A percentile compares a stretch with the other conserved stretches of the same genome.
phyloP scores from a whole-genome alignment of 2,113 vertebrate genomes.

The Tympanuchus pallidicinctus region DNA sequence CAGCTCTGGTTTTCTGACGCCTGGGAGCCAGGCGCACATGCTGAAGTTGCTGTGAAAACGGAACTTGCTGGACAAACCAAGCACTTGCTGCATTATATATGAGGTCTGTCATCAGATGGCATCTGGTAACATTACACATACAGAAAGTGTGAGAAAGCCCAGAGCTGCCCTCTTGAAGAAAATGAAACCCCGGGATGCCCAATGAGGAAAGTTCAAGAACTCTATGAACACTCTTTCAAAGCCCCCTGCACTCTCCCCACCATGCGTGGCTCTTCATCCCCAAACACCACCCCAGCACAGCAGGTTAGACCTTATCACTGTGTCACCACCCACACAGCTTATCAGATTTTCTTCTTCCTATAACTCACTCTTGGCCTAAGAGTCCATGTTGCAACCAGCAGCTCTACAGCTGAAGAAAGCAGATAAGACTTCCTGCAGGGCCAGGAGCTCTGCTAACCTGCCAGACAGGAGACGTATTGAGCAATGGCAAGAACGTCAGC shows the following conservation, averaged over 20 bases:
- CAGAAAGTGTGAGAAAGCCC: not conserved
- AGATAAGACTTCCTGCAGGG: not conserved
- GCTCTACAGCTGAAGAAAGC: not conserved
- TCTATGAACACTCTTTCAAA: accelerated
- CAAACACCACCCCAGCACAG: not conserved
- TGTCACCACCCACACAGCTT: not conserved
- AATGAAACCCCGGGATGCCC: not conserved
- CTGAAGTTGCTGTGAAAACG: not conserved
- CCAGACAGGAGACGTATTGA: conserved; percentile 7
- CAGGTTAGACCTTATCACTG: not conserved
- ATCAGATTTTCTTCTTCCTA: conserved; percentile 27
- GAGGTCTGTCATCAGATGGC: not conserved
- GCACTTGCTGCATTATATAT: not conserved
- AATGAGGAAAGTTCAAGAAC: not conserved
- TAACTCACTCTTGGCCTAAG: not conserved
- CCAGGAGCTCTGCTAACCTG: not conserved
- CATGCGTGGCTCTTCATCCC: not conserved
- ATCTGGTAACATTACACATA: not conserved
- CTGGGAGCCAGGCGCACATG: not conserved
- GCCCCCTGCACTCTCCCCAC: not conserved
- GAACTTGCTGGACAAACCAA: not conserved
- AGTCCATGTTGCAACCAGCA: not conserved
- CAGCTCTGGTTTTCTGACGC: accelerated
- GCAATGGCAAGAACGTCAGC: conserved; percentile 32
- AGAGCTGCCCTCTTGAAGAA: not conserved